A percentile compares a stretch with the other conserved stretches of the same genome.
Evolutionary conservation across 1,140 invertebrate species (phyloP).

Genomic region (Choristoneura fumiferana): DNA sequence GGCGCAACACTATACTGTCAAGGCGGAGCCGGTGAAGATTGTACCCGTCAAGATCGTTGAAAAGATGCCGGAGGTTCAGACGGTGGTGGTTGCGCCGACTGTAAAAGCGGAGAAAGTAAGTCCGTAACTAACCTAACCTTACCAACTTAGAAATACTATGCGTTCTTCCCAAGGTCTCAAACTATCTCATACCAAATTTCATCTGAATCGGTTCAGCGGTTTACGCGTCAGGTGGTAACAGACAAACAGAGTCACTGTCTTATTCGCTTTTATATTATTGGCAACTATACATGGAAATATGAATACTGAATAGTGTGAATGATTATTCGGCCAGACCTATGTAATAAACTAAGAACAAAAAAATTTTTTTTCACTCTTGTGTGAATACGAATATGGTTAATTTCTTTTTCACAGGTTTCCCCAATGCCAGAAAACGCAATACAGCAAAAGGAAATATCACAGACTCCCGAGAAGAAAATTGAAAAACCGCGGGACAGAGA

Average conservation of each 20-base stretch:
- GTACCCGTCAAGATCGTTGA: neutral
- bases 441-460: constrained; percentile 12
- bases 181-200: no score
- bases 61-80: neutral
- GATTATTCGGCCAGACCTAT: no score
- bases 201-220: no score
- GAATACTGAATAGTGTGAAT: no score
- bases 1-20: constrained; percentile 1
- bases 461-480: constrained; percentile 30
- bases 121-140: neutral
- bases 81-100: neutral
- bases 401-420: neutral
- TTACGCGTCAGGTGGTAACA: neutral
- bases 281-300: no score
- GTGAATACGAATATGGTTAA: no score
- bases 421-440: constrained; percentile 20
- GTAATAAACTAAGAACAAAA: no score
- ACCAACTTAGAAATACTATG: neutral
- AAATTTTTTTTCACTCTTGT: no score
- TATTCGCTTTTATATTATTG: no score
- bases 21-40: neutral
- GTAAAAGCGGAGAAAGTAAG: neutral
- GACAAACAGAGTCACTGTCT: neutral
- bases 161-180: no score
- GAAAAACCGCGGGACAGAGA: constrained; percentile 24